These are phyloP conservation scores for Conops quadrifasciatus DNA, from an alignment of 2,888 invertebrate genomes.

Conservation along the genomic window DNA sequence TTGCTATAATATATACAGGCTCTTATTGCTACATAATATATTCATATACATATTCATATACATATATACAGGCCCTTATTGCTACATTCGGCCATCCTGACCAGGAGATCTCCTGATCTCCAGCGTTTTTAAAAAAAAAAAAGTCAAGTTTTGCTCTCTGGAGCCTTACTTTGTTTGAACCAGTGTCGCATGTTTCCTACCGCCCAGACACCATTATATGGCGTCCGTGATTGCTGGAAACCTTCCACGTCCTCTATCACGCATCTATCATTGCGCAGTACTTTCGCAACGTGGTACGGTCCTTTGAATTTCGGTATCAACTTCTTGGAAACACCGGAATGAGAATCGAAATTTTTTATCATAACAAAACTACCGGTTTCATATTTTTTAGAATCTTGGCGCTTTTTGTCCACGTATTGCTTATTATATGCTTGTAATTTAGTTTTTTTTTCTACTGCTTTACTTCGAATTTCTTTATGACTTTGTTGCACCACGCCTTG, in stretches of 20 bases:
- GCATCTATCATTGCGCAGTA: slow-evolving; percentile 38
- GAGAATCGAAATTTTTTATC: slow-evolving; percentile 37
- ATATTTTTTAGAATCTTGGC: slow-evolving; percentile 20
- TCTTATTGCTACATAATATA: slow-evolving; percentile 10
- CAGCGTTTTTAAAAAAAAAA: background rate
- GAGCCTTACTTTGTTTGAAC: slow-evolving; percentile 26
- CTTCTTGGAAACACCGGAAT: slow-evolving; percentile 30
- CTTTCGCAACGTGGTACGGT: slow-evolving; percentile 31
- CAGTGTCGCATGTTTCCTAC: slow-evolving; percentile 35
- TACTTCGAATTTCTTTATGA: slow-evolving; percentile 6
- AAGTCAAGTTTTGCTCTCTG: background rate
- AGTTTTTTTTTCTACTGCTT: slow-evolving; percentile 15
- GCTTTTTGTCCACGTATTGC: slow-evolving; percentile 31
- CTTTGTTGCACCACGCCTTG: background rate
- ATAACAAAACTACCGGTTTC: slow-evolving; percentile 28
- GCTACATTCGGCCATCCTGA: slow-evolving; percentile 24
- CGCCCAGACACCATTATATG: slow-evolving; percentile 37
- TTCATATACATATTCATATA: too few relatives aligned
- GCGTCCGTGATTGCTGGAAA: slow-evolving; percentile 35
- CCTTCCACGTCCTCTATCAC: slow-evolving; percentile 35
- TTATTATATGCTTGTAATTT: slow-evolving; percentile 34
- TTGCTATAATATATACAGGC: background rate
- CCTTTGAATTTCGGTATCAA: slow-evolving; percentile 35
- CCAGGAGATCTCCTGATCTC: slow-evolving; percentile 27
- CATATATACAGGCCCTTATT: slow-evolving; percentile 3